phyloP scores from a whole-genome alignment of 1,140 invertebrate species.

The Heliothis subflexa region DNA sequence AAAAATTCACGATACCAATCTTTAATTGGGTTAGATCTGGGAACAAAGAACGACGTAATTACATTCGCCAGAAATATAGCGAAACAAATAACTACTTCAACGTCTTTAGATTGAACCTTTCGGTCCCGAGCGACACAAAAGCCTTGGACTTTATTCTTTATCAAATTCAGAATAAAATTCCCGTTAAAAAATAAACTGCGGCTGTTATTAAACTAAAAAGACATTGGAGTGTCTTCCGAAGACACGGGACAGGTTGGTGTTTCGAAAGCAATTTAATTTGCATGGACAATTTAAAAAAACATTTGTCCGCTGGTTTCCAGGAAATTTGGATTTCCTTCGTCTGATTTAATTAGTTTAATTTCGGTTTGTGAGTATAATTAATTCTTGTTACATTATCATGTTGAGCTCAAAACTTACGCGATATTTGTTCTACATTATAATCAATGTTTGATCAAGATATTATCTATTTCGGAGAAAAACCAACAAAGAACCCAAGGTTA shows the following conservation, averaged over 20 bases:
- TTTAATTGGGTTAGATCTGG: constrained; percentile 45
- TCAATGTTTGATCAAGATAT: not conserved
- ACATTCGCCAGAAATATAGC: constrained; percentile 51
- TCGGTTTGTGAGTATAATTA: constrained; percentile 30
- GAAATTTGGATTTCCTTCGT: constrained; percentile 35
- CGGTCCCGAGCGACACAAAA: constrained; percentile 55
- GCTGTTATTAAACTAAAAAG: constrained; percentile 50
- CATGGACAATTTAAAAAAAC: constrained; percentile 31
- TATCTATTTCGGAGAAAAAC: not conserved
- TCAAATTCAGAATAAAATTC: constrained; percentile 63
- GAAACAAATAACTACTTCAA: constrained; percentile 61
- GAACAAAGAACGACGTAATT: constrained; percentile 51
- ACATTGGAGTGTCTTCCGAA: constrained; percentile 55
- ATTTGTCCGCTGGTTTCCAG: constrained; percentile 27
- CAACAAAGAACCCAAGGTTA: not conserved
- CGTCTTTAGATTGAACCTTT: constrained; percentile 59
- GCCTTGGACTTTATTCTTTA: constrained; percentile 62
- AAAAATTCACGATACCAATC: constrained; percentile 30
- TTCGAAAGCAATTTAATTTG: constrained; percentile 41
- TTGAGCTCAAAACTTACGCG: not conserved
- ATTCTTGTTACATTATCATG: constrained; percentile 20
- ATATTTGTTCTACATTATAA: not conserved
- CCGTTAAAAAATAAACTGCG: constrained; percentile 58
- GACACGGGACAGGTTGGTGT: constrained; percentile 51
- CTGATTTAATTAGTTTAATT: constrained; percentile 40